These are phyloP conservation scores for Scaptodrosophila latifasciaeformis DNA, from an alignment of 2,888 invertebrate species.

Conservation along the genomic window DNA sequence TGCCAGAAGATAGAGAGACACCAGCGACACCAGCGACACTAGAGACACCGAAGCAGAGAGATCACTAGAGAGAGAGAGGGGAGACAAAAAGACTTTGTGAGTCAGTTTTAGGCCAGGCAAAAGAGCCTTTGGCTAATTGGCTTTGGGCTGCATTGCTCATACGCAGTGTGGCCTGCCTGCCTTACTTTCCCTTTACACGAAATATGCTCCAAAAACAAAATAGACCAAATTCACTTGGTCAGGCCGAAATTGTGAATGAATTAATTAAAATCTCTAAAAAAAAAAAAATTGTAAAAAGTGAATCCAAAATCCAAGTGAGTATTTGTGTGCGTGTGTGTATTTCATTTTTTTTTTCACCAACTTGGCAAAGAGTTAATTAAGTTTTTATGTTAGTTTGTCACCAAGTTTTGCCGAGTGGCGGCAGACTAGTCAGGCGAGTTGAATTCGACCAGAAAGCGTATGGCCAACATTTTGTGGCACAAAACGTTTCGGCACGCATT, in stretches of 20 bases:
- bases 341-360: no score
- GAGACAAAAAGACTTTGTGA: no score
- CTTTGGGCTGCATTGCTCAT: constrained; percentile 37
- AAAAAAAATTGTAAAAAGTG: no score
- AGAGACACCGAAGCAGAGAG: no score
- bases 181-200: constrained; percentile 43
- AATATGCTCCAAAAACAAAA: constrained; percentile 24
- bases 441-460: constrained; percentile 54
- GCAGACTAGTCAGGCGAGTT: no score
- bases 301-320: constrained; percentile 3
- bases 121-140: constrained; percentile 11
- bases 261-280: no score
- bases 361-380: no score
- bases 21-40: no score
- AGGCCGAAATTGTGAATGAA: not conserved
- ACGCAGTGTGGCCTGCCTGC: constrained; percentile 55
- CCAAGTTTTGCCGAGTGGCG: constrained; percentile 27
- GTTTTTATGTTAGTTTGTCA: constrained; percentile 55
- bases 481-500: constrained; percentile 48
- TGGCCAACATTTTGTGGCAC: constrained; percentile 55
- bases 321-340: constrained; percentile 2
- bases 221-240: constrained; percentile 22
- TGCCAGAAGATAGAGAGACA: no score
- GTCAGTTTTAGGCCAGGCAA: constrained; percentile 25
- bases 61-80: no score